Evolutionary conservation across 2,888 invertebrate genomes (phyloP), one percentile per base, ranked within the genome.

Genomic region (Auanema sp.): DNA sequence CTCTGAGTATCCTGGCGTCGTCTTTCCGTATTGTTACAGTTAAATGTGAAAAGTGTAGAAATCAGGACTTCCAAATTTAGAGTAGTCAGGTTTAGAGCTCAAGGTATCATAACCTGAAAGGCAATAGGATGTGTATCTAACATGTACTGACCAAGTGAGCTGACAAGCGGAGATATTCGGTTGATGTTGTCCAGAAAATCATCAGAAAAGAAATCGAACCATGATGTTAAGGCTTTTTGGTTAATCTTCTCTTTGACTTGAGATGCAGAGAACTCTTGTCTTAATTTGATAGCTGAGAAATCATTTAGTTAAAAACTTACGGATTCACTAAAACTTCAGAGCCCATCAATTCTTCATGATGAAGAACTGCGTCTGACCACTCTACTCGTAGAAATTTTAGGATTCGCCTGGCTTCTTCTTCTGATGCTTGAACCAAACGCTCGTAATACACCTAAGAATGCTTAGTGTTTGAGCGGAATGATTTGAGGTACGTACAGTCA

Each of bases 361-460:
- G 50, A 5, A 75, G 42, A 54, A 75, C 70, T 58, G 92, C 90
- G 76, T 93, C 92, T 86, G 92, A 90, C 95, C 95, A 97, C 43
- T 91, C 91, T 78, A 96, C 89, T 77, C 90, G 90, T 65, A 97
- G 88, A 86, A 94, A 97, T 72, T 87, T 87, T 24, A 94, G 88
- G 83, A 95, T 92, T 83, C 90, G 89, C 75, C 89, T 89, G 90
- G 96, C 90, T 89, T 92, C 92, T 71, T 89, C 88, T 69, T 89
- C 89, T 11, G 96, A 96, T 86, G 92, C 92, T 79, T 97, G 88
- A 79, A 96, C 95, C 81, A 97, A 88, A 86, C 94, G 91, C 87
- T 97, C 97, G 87, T 97, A 97, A 83, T 92, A 92, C 62, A 97
- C 92, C 81, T 89, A 89, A 86, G 94, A 88, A 54, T 14, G 21